These are phyloP conservation scores for Neoniphon sammara DNA, from an alignment of 2,797 vertebrate genomes.

Conservation along the genomic window DNA sequence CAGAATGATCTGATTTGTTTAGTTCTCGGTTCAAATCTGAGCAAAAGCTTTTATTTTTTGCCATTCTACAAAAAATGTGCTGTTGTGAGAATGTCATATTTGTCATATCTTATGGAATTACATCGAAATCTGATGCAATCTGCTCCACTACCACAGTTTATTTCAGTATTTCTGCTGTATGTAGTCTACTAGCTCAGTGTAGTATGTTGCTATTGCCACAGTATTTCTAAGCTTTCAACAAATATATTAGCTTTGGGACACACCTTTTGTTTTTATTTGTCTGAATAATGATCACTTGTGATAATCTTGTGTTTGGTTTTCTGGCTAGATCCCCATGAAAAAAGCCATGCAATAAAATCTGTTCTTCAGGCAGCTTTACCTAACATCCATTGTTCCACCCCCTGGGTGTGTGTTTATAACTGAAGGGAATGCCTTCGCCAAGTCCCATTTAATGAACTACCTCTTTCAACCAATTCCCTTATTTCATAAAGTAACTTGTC, in stretches of 20 bases:
- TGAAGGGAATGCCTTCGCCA: constrained; percentile 58
- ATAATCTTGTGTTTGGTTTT: constrained; percentile 44
- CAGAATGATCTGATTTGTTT: constrained; percentile 22
- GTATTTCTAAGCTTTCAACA: constrained; percentile 31
- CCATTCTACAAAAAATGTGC: constrained; percentile 13
- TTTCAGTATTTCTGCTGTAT: constrained; percentile 36
- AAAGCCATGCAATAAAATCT: constrained; percentile 58
- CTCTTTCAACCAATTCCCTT: constrained; percentile 56
- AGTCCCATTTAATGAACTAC: constrained; percentile 72
- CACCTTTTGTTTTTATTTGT: constrained; percentile 47
- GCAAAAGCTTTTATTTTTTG: constrained; percentile 18
- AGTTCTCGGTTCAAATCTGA: constrained; percentile 21
- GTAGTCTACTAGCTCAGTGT: neutral
- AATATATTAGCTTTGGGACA: constrained; percentile 32
- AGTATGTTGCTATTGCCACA: constrained; percentile 17
- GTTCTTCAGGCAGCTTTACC: constrained; percentile 60
- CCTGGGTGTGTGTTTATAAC: constrained; percentile 59
- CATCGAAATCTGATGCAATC: neutral
- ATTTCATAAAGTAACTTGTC: constrained; percentile 54
- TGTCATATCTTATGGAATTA: constrained; percentile 15
- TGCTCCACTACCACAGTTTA: constrained; percentile 4
- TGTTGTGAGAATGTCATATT: constrained; percentile 8
- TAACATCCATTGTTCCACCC: constrained; percentile 52
- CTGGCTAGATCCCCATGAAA: constrained; percentile 29
- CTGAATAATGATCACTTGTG: constrained; percentile 56